Evolutionary conservation across 2,888 invertebrate genomes (phyloP).

Genomic region (Himalopsyche kuldschensis): DNA sequence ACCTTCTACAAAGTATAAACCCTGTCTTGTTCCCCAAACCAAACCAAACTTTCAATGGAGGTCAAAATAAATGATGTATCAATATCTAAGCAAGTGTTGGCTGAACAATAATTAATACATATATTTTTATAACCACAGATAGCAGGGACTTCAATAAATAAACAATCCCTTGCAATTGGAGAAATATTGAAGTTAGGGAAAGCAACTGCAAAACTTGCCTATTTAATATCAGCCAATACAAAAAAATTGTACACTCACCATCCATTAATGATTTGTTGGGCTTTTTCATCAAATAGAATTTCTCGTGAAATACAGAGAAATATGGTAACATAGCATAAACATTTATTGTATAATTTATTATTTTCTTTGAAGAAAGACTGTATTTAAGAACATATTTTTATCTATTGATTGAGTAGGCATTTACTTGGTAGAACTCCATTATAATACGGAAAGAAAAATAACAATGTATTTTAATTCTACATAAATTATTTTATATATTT

Average conservation of each 20-base stretch:
- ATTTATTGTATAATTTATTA: background rate
- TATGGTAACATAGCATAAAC: constrained; percentile 6
- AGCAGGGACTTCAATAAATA: background rate
- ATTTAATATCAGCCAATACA: constrained; percentile 12
- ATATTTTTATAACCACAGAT: constrained; percentile 13
- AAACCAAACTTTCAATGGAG: background rate
- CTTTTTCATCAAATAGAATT: constrained; percentile 29
- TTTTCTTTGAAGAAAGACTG: background rate
- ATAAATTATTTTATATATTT: too few species aligned
- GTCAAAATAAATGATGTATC: background rate
- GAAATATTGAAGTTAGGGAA: constrained; percentile 21
- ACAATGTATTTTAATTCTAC: too few species aligned
- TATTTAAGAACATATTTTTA: too few species aligned
- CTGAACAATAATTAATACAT: too few species aligned
- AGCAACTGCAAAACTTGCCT: constrained; percentile 21
- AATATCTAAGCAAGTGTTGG: background rate
- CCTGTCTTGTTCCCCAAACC: too few species aligned
- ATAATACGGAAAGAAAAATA: too few species aligned
- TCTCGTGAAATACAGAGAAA: constrained; percentile 14
- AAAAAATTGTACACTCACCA: constrained; percentile 35
- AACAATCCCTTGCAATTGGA: constrained; percentile 6
- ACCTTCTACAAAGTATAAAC: too few species aligned
- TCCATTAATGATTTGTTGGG: constrained; percentile 27
- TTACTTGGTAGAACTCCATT: too few species aligned
- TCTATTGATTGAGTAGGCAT: too few species aligned